These are phyloP conservation scores for Alentia gelatinosa DNA, from an alignment of 2,888 invertebrate genomes.

Conservation along the genomic window DNA sequence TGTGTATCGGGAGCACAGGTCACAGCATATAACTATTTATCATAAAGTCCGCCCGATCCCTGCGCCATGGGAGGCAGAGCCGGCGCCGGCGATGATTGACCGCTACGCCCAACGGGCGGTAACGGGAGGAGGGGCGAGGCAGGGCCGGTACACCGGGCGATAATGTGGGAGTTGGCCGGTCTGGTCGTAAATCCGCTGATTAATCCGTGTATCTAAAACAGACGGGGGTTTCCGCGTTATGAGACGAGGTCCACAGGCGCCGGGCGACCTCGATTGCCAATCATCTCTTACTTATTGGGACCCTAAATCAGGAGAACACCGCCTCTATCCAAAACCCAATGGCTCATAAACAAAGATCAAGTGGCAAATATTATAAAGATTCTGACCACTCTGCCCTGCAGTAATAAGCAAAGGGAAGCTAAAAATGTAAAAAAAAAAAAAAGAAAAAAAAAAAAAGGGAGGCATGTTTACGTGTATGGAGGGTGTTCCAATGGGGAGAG, in stretches of 20 bases:
- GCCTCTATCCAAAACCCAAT: not conserved
- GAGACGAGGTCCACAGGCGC: too few relatives aligned
- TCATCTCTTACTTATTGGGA: constrained; percentile 35
- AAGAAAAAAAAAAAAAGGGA: not conserved
- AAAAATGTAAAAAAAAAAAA: not conserved
- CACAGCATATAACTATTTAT: constrained; percentile 16
- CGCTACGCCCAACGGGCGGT: not conserved
- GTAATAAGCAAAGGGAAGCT: not conserved
- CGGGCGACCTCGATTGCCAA: constrained; percentile 5
- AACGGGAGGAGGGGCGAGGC: not conserved
- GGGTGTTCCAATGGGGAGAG: too few relatives aligned
- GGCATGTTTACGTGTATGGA: too few relatives aligned
- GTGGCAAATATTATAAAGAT: not conserved
- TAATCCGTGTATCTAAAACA: constrained; percentile 36
- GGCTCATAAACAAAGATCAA: not conserved
- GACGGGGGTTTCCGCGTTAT: not conserved
- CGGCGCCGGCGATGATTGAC: not conserved
- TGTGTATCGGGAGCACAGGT: not conserved
- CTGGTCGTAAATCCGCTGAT: constrained; percentile 32
- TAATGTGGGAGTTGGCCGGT: not conserved
- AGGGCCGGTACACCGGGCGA: not conserved
- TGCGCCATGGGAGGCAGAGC: not conserved
- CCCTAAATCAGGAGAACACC: not conserved
- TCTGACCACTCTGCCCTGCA: not conserved
- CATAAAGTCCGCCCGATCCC: not conserved